A percentile compares a stretch with the other conserved stretches of the same genome.
These are phyloP conservation scores for Enteromius fasciolatus DNA, from an alignment of 2,797 vertebrate species.

Conservation along the genomic window DNA sequence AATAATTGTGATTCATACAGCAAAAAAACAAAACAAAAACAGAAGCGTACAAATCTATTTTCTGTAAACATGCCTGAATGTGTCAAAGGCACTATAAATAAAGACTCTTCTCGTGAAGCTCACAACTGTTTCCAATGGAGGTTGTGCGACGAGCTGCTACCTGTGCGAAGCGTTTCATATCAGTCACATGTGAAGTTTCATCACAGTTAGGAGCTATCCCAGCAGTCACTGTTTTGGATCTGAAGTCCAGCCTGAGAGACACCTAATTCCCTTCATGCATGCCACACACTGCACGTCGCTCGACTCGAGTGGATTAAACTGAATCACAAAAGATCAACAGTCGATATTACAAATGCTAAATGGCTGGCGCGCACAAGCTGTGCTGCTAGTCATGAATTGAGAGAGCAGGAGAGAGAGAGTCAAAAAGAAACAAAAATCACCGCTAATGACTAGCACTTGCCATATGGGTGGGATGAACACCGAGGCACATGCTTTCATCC, in stretches of 20 bases:
- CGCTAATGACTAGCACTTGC: conserved; percentile 20
- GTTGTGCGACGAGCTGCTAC: neutral
- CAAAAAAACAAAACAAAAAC: neutral
- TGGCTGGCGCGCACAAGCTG: conserved; percentile 14
- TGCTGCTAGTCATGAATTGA: neutral
- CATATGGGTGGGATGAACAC: conserved; percentile 12
- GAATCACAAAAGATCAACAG: conserved; percentile 53
- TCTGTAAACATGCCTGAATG: neutral
- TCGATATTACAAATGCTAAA: conserved; percentile 39
- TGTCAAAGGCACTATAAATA: neutral
- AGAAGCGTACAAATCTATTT: neutral
- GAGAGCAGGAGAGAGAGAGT: neutral
- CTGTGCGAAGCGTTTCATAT: neutral
- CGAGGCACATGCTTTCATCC: conserved; percentile 23
- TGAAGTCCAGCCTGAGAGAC: neutral
- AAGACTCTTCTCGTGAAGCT: neutral
- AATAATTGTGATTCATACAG: neutral
- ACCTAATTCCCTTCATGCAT: conserved; percentile 14
- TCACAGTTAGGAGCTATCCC: neutral
- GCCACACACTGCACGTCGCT: neutral
- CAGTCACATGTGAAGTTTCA: neutral
- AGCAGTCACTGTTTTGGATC: neutral
- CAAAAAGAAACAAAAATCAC: conserved; percentile 25
- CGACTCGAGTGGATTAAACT: conserved; percentile 46
- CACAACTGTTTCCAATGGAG: neutral